Evolutionary conservation across 2,113 vertebrate genomes (phyloP), one percentile per base, ranked within the genome.

Genomic region (Eolophus roseicapilla): DNA sequence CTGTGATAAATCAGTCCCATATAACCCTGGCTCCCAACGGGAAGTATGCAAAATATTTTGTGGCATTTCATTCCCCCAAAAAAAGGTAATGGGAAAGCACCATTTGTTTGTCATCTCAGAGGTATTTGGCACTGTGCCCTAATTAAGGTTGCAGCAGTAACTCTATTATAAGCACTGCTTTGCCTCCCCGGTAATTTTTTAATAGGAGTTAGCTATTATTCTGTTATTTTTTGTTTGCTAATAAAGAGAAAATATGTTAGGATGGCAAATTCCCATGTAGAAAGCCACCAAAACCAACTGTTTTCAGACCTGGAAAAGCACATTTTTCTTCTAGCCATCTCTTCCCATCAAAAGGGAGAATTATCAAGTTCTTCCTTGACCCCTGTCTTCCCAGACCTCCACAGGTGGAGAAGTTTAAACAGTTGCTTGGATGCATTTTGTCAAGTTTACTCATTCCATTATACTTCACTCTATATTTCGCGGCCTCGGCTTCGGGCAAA

Each of bases 101-200:
- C 25, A n/a, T 65, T 93, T 93, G 35, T 43, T 95, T 93, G 83
- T 68, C 90, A 90, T 88, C 69, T 78, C 50, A 84, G 73, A 95
- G 49, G 35, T 82, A 83, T 86, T 83, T 94, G 92, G 90, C 85
- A 83, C 60, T 50, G 47, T 70, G 79, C 71, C 60, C 60, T 86
- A 92, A 91, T 93, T 67, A 88, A 88, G 47, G 71, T 49, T 94
- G 68, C 65, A 86, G 76, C 64, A 92, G 11, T 88, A 94, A 83
- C 49, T 70, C 52, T 60, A 71, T 81, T 81, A 74, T 33, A 93
- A 95, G 55, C 68, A 35, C 24, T 86, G 64, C 44, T 94, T 94
- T 92, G 46, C 85, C 60, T 93, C 68, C 76, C 55, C 2, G 0
- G 69, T 85, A 83, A 50, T 83, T 90, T 93, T 96, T 94, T 84